phyloP scores from a whole-genome alignment of 2,113 vertebrate species.

The Phyllopteryx taeniolatus region DNA sequence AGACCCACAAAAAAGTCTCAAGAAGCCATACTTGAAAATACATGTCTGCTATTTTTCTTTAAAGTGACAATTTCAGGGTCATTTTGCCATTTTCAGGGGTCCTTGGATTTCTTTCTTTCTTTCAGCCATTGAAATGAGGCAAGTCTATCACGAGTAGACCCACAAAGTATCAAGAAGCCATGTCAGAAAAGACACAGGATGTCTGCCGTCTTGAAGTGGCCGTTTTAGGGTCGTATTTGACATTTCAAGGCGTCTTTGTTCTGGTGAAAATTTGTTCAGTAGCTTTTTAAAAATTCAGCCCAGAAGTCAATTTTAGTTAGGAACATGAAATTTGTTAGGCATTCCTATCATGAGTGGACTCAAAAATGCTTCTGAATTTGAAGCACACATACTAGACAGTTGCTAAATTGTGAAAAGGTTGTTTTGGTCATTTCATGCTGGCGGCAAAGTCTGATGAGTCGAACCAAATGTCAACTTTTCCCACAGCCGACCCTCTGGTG shows the following conservation, averaged over 20 bases:
- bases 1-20: background rate
- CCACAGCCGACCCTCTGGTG: conserved; percentile 89
- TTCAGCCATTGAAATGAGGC: background rate
- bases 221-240: background rate
- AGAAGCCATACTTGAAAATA: background rate
- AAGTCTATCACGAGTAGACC: background rate
- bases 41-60: background rate
- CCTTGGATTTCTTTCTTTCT: background rate
- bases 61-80: background rate
- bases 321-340: no score
- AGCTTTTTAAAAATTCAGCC: no score
- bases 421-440: background rate
- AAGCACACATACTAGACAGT: background rate
- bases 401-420: background rate
- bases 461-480: background rate
- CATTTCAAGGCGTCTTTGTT: no score
- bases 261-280: no score
- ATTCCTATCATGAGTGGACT: no score
- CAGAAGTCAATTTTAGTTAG: no score
- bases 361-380: background rate
- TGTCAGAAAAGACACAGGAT: background rate
- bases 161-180: background rate
- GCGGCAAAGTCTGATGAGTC: background rate
- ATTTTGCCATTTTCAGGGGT: background rate
- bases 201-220: background rate